Base-by-base conservation (phyloP, 2,888 invertebrate species). In the Lasioglossum calceatum region DNA sequence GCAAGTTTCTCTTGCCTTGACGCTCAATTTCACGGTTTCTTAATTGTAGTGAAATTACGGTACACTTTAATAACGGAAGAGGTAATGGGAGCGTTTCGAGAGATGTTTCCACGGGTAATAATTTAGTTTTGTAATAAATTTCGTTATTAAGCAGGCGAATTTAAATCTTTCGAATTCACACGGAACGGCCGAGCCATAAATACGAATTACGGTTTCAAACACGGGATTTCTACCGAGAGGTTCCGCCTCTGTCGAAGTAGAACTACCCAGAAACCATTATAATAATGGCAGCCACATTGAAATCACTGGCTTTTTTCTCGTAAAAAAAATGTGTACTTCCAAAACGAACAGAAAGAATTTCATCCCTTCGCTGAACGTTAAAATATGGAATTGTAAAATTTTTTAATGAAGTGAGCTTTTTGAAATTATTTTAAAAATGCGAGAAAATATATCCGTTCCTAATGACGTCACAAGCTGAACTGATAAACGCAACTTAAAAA, bases 131-230 rank as follows among this genome's bases (percentile, higher is more conserved):
- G 4, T 12, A 54, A 71, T 50, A 78, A 42, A 50, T 78, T 27
- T 27, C 78, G 78, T 58, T 71, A 71, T 78, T 78, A 78, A 39
- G 36, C 27, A 42, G 39, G 27, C 54, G 71, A 77, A 77, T 77
- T 77, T 70, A 42, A 70, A 78, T 78, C 71, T 70, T 54, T 23
- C 54, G 50, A 78, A 78, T 70, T 78, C 50, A 19, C 78, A 23
- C 54, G 39, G 71, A 71, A 54, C 64, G n/a, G 32, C 42, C 42
- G 36, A 32, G 54, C 39, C 39, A 58, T 78, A 71, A 78, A 78
- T 44, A 50, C 39, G 50, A 78, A 78, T 71, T 71, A 78, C 71
- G 42, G 54, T 71, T 42, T 78, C 78, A 12, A 70, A 23, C 3
- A 12, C 4, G 36, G 50, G 64, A 64, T 36, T 78, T 78, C 78